Conservation (phyloP, 2,113 vertebrate genomes). For the Patagioenas fasciata region DNA sequence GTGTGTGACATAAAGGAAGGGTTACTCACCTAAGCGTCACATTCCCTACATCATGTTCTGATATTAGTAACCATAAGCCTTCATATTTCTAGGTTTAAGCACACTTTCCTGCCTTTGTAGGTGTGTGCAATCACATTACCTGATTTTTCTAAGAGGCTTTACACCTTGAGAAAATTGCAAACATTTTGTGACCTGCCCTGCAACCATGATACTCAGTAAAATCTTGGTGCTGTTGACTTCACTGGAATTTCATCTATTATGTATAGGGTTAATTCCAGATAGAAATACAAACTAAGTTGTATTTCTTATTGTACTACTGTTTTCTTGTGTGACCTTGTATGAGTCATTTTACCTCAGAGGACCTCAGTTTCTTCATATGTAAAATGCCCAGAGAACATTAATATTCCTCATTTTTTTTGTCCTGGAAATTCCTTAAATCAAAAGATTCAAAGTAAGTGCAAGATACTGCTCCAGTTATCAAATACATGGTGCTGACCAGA, state of each 20-base stretch:
- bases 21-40: not conserved
- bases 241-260: not conserved
- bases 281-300: not conserved
- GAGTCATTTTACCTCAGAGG: not conserved
- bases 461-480: not conserved
- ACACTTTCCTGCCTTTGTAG: not conserved
- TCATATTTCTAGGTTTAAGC: not conserved
- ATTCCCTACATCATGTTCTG: not conserved
- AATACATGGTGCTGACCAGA: not conserved
- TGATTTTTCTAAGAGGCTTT: not conserved
- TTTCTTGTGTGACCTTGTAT: constrained; percentile 14
- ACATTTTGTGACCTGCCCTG: not conserved
- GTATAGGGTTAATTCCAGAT: not conserved
- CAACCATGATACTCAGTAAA: not conserved
- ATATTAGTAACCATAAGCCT: not conserved
- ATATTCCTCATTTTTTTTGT: not conserved
- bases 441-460: not conserved
- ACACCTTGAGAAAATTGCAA: not conserved
- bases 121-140: not conserved
- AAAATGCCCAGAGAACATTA: not conserved
- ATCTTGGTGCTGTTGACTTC: not conserved
- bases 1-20: not conserved
- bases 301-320: not conserved
- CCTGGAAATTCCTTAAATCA: not conserved
- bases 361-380: not conserved